Evolutionary conservation across 2,113 vertebrate species (phyloP), one percentile per base, ranked within the genome.

Genomic region (Lipotes vexillifer): DNA sequence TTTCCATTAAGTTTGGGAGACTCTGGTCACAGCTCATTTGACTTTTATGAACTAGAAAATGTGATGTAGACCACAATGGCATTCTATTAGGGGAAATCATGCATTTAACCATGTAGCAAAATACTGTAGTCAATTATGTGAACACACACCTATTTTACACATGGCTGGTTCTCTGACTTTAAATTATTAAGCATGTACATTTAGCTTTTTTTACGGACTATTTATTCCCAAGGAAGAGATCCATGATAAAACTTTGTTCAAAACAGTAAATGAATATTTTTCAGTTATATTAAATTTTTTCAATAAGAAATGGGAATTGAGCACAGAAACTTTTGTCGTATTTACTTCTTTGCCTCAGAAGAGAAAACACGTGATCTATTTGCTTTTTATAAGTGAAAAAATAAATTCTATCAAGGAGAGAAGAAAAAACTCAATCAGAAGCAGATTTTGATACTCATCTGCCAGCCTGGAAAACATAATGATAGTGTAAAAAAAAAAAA

Each of bases 21-120:
- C 96, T 97, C 57, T 98, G 97, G 99, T 98, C 98, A 99, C 98
- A 99, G 98, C 98, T 98, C 98, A 99, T 99, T 99, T 98, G 98
- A 88, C 98, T 98, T 98, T 98, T 98, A 98, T 98, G 98, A 98
- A 98, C 98, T 98, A 98, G 98, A 99, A 99, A 99, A 98, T 98
- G 98, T 97, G 98, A 97, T 99, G 98, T 97, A 88, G 97, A 82
- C 97, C 98, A 98, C 98, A 97, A 94, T 98, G 97, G 97, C 98
- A 98, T 98, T 98, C 98, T 98, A 94, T 99, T 98, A 98, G 98
- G 96, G 98, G 98, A 98, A 99, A 98, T 97, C 98, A 98, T 98
- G 98, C 98, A 84, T 99, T 98, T 98, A 98, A 97, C 97, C 98
- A 98, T n/a, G 97, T 98, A 98, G 97, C 97, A 97, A 98, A 99